These are phyloP conservation scores for Neolamprologus modestus DNA, from an alignment of 2,113 vertebrate genomes.

Conservation along the genomic window DNA sequence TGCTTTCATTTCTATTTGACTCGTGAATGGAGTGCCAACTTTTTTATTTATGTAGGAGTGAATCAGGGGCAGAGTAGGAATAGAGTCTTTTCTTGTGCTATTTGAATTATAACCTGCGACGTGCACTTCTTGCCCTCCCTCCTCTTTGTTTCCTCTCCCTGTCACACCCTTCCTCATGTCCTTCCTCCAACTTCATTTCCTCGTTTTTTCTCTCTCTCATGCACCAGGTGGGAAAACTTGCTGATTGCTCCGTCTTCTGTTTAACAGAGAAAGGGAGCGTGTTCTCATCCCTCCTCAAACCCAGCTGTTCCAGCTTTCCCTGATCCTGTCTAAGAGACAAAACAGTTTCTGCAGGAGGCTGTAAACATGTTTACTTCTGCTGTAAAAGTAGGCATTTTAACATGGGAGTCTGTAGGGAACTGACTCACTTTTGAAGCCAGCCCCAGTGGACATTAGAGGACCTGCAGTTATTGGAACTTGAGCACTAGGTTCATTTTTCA, in stretches of 20 bases:
- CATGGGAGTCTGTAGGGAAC: background rate
- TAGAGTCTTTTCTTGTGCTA: background rate
- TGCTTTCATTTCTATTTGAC: fast-evolving
- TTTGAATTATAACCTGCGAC: background rate
- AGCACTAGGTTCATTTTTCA: background rate
- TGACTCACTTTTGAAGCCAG: background rate
- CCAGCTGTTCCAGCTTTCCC: background rate
- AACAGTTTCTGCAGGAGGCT: background rate
- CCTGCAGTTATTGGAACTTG: background rate
- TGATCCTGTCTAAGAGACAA: background rate
- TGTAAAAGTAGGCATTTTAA: background rate
- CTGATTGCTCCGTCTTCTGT: fast-evolving
- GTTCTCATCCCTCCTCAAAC: background rate
- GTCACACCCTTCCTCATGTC: background rate
- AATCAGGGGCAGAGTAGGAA: background rate
- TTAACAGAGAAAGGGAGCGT: fast-evolving
- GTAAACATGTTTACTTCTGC: background rate
- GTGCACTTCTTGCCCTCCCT: background rate
- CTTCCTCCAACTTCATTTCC: background rate
- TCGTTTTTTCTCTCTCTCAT: background rate
- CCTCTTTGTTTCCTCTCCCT: fast-evolving
- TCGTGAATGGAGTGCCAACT: background rate
- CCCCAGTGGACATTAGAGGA: background rate
- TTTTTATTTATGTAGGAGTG: background rate
- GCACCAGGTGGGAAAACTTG: background rate